A percentile compares a stretch with the other conserved stretches of the same genome.
Evolutionary conservation across 2,888 invertebrate genomes (phyloP).

Genomic region (Margaritifera margaritifera): DNA sequence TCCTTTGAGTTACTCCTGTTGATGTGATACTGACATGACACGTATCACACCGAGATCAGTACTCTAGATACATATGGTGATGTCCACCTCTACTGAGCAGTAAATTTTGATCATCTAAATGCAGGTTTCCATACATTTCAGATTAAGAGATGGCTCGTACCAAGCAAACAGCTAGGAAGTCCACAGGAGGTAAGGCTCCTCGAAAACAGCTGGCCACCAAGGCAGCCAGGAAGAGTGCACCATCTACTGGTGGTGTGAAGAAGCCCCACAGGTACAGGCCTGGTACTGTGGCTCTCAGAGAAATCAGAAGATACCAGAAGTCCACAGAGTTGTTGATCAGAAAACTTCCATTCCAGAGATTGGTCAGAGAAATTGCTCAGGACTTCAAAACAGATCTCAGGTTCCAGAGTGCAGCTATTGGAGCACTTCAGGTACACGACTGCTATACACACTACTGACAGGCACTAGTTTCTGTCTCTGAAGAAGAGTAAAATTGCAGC

Average conservation of each 20-base stretch:
- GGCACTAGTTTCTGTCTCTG: neutral
- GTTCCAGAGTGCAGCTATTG: conserved; percentile 73
- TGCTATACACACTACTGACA: neutral
- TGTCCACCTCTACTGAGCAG: too few relatives aligned
- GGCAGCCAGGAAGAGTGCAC: conserved; percentile 73
- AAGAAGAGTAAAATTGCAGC: too few relatives aligned
- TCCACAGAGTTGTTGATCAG: conserved; percentile 72
- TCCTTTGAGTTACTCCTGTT: too few relatives aligned
- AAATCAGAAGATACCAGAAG: conserved; percentile 73
- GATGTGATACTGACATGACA: too few relatives aligned
- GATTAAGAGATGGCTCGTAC: conserved; percentile 70
- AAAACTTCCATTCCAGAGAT: conserved; percentile 72
- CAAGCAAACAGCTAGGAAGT: conserved; percentile 73
- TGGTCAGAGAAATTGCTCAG: conserved; percentile 73
- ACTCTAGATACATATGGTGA: too few relatives aligned
- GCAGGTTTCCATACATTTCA: too few relatives aligned
- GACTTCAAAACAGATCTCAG: conserved; percentile 73
- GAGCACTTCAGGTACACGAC: conserved; percentile 72
- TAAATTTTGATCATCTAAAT: too few relatives aligned
- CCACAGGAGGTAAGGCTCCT: conserved; percentile 73
- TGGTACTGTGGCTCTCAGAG: conserved; percentile 73
- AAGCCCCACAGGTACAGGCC: conserved; percentile 73
- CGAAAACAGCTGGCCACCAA: conserved; percentile 73
- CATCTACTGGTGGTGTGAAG: conserved; percentile 73
- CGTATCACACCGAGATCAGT: too few relatives aligned